phyloP scores from a whole-genome alignment of 2,888 invertebrate genomes.

The Cephus spinipes region DNA sequence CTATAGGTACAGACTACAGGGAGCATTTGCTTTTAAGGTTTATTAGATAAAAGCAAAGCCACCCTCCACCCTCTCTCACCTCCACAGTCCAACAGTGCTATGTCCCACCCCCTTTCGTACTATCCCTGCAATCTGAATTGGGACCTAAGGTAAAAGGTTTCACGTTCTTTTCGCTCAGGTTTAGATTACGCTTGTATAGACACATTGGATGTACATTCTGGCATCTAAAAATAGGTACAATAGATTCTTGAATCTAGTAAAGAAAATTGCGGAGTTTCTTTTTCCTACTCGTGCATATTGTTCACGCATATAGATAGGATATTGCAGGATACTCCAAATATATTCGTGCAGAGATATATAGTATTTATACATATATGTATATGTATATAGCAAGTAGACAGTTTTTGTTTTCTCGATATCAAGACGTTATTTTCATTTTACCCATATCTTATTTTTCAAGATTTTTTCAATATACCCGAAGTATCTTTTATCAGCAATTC shows the following conservation, averaged over 20 bases:
- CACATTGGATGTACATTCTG: background rate
- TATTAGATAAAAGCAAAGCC: conserved; percentile 52
- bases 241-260: background rate
- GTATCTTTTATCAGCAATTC: background rate
- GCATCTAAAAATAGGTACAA: background rate
- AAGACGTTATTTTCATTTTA: background rate
- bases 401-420: no score
- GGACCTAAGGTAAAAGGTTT: background rate
- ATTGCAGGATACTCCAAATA: background rate
- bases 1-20: conserved; percentile 44
- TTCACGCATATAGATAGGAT: background rate
- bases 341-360: background rate
- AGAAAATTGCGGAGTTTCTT: background rate
- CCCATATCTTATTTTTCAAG: background rate
- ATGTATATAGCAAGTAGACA: no score
- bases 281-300: background rate
- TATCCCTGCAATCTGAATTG: background rate
- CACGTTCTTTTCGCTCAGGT: background rate
- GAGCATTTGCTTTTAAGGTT: conserved; percentile 55
- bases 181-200: background rate
- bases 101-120: background rate
- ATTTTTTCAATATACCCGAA: background rate
- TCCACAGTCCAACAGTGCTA: background rate
- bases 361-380: background rate
- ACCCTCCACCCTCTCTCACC: background rate